phyloP scores from a whole-genome alignment of 2,113 vertebrate species.

The Macquaria ambigua region DNA sequence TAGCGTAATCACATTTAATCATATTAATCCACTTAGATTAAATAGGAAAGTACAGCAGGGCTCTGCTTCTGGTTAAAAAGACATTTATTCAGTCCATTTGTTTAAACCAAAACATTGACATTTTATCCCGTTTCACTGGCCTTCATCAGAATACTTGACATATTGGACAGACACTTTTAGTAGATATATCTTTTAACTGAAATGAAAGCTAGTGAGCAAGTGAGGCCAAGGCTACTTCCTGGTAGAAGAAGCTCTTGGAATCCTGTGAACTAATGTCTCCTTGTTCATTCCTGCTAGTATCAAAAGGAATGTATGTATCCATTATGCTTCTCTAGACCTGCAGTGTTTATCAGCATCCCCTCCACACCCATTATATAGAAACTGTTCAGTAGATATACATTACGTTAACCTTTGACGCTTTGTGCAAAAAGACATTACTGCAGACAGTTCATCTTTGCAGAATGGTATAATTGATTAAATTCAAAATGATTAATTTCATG shows the following conservation, averaged over 20 bases:
- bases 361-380: background rate
- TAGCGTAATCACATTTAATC: background rate
- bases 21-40: background rate
- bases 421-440: constrained; percentile 18
- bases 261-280: background rate
- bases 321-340: background rate
- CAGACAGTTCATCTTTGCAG: background rate
- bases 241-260: background rate
- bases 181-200: background rate
- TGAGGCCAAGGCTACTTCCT: background rate
- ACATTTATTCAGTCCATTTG: background rate
- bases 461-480: constrained; percentile 6
- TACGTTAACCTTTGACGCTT: constrained; percentile 1
- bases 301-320: background rate
- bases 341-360: background rate
- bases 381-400: background rate
- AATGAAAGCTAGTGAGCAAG: constrained; percentile 2
- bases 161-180: background rate
- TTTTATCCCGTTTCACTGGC: background rate
- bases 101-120: background rate
- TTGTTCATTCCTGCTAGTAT: background rate
- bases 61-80: background rate
- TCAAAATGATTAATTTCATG: constrained; percentile 19
- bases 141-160: background rate
- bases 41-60: background rate